Base-by-base conservation (phyloP, 2,797 vertebrate species). In the Apogon hyalosoma region DNA sequence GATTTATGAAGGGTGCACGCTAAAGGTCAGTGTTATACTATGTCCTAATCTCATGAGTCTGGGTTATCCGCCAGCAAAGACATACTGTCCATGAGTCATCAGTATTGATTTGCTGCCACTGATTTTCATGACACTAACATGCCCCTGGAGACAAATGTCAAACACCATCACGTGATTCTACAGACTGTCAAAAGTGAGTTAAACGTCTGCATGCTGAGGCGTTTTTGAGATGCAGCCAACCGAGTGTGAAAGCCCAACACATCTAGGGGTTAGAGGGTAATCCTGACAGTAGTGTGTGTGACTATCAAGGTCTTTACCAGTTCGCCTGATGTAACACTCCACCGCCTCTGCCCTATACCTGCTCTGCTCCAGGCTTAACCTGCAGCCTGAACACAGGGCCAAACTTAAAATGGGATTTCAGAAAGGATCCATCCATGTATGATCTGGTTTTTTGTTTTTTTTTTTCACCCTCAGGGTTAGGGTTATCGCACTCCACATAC, bases 401-500 rank as follows among this genome's bases (percentile, higher is more conserved):
- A 16, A 51, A 33, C 59, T 53, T 59, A 57, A 73, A 70, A 79
- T 41, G 72, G 16, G 63, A 69, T 63, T 78, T 69, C 53, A 77
- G 72, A 74, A 83, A 64, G 63, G 47, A 74, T 73, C 49, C 33
- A 55, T 61, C 46, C 16, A 16, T 48, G 51, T 52, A 53, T 43
- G 71, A 79, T 80, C 13, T 38, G n/a, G n/a, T n/a, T n/a, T n/a
- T n/a, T 58, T 57, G n/a, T 77, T 74, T 81, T 33, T 33, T 33
- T 33, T 33, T 8, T 31, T 11, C 21, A 24, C 10, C 43, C 85
- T 84, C 87, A 43, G 82, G 77, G 15, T 80, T 55, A 87, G 56
- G 59, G 41, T 36, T 49, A 86, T 81, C 82, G 42, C 78, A 79
- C 82, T 82, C 89, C 88, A 91, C 87, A 93, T 89, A 94, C 91